phyloP scores from a whole-genome alignment of 2,113 vertebrate species.

The Brachyistius frenatus region DNA sequence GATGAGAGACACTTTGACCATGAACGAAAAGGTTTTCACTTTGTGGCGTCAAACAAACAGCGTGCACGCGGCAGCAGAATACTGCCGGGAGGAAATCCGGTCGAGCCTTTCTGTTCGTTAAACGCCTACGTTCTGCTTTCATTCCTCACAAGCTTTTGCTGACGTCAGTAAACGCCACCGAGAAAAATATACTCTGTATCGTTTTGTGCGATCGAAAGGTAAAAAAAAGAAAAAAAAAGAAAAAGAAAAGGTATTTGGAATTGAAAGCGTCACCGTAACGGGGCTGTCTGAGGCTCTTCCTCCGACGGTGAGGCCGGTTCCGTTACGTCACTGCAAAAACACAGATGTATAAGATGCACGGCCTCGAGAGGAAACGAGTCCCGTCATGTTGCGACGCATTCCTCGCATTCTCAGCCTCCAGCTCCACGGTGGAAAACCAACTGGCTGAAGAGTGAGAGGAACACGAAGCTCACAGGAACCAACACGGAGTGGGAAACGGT shows the following conservation, averaged over 20 bases:
- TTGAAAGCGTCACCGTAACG: neutral
- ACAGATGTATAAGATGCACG: conserved; percentile 33
- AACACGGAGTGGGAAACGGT: neutral
- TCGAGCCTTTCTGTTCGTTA: neutral
- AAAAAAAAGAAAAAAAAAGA: neutral
- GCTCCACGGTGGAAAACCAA: conserved; percentile 27
- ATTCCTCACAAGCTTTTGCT: conserved; percentile 17
- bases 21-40: conserved; percentile 28
- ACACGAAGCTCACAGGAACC: neutral
- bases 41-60: neutral
- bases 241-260: neutral
- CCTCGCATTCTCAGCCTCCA: conserved; percentile 57
- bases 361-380: conserved; percentile 62
- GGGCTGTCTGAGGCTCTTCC: neutral
- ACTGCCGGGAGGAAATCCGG: neutral
- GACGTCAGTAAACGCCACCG: conserved; percentile 1
- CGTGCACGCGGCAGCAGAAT: neutral
- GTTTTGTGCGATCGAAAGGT: neutral
- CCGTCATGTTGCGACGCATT: conserved; percentile 65
- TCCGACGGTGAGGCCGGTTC: neutral
- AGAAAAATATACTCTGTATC: neutral
- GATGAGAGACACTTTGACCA: conserved; percentile 46
- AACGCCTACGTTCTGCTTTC: conserved; percentile 7
- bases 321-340: conserved; percentile 31
- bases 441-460: neutral